These are phyloP conservation scores for Bergia sp. DNA, from an alignment of 92 coral and sea anemone genomes.

Conservation along the genomic window DNA sequence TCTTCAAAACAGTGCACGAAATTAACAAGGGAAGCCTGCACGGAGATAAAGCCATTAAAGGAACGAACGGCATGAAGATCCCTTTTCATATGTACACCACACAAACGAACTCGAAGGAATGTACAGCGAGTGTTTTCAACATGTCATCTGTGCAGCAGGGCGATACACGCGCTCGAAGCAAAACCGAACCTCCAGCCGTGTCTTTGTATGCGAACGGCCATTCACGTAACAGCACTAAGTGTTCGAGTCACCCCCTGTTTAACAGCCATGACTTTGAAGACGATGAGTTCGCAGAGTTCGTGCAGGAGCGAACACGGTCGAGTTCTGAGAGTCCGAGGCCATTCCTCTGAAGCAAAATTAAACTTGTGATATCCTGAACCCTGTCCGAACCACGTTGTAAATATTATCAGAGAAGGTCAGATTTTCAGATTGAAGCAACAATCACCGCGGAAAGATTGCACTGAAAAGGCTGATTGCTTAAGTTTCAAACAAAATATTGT, in stretches of 20 bases:
- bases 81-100: conserved; percentile 37
- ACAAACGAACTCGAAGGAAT: not conserved
- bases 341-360: not conserved
- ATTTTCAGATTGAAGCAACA: no score
- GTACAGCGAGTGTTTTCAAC: not conserved
- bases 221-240: not conserved
- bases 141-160: conserved; percentile 33
- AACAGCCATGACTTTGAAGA: conserved; percentile 55
- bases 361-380: no score
- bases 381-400: no score
- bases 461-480: no score
- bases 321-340: conserved; percentile 13
- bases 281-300: conserved; percentile 82
- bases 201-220: not conserved
- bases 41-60: not conserved
- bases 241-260: not conserved
- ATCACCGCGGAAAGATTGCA: no score
- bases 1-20: not conserved
- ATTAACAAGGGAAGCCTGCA: not conserved
- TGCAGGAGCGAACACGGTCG: conserved; percentile 69
- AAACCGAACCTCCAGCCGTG: conserved; percentile 52
- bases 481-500: no score
- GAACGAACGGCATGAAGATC: conserved; percentile 4
- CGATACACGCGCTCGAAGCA: conserved; percentile 57
- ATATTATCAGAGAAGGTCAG: no score